These are phyloP conservation scores for Anoplius nigerrimus DNA, from an alignment of 2,888 invertebrate species.

Conservation along the genomic window DNA sequence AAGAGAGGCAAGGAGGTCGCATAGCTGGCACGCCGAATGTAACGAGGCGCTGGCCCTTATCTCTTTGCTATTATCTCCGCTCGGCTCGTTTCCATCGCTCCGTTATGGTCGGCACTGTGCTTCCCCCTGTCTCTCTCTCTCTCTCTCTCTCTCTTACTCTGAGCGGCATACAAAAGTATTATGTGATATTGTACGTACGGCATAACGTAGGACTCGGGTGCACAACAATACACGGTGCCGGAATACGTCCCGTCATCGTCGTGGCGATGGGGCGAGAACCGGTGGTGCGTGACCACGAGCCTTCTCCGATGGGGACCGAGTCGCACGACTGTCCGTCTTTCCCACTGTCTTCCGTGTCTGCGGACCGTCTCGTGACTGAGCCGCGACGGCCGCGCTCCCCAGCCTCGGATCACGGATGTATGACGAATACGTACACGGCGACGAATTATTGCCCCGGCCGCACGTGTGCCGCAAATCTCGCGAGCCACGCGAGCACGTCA, in stretches of 20 bases:
- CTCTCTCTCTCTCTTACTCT: no score
- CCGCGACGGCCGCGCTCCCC: slow-evolving; percentile 18
- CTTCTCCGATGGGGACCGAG: slow-evolving; percentile 26
- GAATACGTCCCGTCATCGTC: slow-evolving; percentile 53
- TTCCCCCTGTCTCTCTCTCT: slow-evolving; percentile 17
- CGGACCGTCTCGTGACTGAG: slow-evolving; percentile 23
- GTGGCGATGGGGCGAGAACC: slow-evolving; percentile 35
- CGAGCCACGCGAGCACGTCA: slow-evolving; percentile 32
- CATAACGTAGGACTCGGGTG: slow-evolving; percentile 36
- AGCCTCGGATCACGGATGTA: slow-evolving; percentile 27
- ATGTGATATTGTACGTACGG: slow-evolving; percentile 40
- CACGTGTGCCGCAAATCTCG: slow-evolving; percentile 14
- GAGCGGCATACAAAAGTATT: slow-evolving; percentile 47
- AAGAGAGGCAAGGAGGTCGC: slow-evolving; percentile 46
- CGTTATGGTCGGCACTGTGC: slow-evolving; percentile 35
- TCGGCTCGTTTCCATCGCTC: slow-evolving; percentile 47
- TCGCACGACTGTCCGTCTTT: slow-evolving; percentile 34
- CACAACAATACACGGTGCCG: slow-evolving; percentile 47
- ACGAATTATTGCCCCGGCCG: slow-evolving; percentile 17
- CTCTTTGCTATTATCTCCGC: slow-evolving; percentile 66
- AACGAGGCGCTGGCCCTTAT: slow-evolving; percentile 60
- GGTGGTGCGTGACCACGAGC: slow-evolving; percentile 49
- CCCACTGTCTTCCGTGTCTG: slow-evolving; percentile 24
- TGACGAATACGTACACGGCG: slow-evolving; percentile 25
- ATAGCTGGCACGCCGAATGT: slow-evolving; percentile 56